Evolutionary conservation across 2,113 vertebrate species (phyloP).

Genomic region (Leptobrachium leishanense): DNA sequence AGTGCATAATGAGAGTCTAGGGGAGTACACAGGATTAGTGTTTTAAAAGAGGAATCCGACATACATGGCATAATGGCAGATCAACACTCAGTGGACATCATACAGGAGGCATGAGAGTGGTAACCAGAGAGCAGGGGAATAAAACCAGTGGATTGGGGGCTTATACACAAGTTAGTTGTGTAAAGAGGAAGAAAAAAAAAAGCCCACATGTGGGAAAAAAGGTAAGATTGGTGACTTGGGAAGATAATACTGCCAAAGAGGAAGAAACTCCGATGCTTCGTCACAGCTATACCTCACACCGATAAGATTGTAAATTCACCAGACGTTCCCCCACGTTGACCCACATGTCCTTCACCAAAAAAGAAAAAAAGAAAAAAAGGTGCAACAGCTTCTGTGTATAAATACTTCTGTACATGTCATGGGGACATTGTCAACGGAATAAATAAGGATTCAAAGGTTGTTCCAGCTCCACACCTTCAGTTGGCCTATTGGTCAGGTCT

Average conservation of each 20-base stretch:
- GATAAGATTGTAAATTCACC: background rate
- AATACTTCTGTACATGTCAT: background rate
- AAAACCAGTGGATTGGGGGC: too few species aligned
- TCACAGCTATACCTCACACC: background rate
- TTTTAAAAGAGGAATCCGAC: too few species aligned
- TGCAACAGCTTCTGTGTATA: too few species aligned
- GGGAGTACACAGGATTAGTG: too few species aligned
- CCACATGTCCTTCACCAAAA: background rate
- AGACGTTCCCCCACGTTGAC: background rate
- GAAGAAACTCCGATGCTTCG: background rate
- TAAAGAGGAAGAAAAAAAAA: slow-evolving; percentile 7
- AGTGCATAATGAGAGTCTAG: too few species aligned
- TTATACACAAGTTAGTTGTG: slow-evolving; percentile 2
- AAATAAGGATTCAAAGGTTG: background rate
- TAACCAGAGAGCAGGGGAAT: too few species aligned
- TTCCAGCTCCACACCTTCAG: background rate
- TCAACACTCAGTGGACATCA: too few species aligned
- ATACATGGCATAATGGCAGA: too few species aligned
- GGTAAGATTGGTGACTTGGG: background rate
- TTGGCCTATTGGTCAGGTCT: background rate
- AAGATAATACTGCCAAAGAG: background rate
- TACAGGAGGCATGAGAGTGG: too few species aligned
- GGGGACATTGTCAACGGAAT: slow-evolving; percentile 6
- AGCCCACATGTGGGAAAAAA: background rate
- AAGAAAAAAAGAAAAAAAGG: too few species aligned